phyloP scores from a whole-genome alignment of 2,113 vertebrate species.

The Cochlearius cochlearius region DNA sequence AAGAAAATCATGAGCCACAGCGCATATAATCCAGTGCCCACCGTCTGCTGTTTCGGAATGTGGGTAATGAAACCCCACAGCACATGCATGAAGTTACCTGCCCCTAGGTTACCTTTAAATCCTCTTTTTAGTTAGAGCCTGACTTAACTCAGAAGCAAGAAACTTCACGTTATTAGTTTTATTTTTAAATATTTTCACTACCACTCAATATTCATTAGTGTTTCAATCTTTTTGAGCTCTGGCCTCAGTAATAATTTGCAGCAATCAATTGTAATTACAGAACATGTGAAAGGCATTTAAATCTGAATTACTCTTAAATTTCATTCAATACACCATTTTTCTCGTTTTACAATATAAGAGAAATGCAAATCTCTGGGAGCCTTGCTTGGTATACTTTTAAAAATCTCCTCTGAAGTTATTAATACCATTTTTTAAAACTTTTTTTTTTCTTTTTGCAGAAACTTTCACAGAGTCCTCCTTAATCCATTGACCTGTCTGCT shows the following conservation, averaged over 20 bases:
- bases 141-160: not conserved
- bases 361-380: not conserved
- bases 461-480: not conserved
- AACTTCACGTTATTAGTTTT: not conserved
- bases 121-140: not conserved
- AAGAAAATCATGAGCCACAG: accelerated
- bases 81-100: not conserved
- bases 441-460: not conserved
- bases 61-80: not conserved
- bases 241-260: not conserved
- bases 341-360: not conserved
- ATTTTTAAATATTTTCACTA: not conserved
- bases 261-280: not conserved
- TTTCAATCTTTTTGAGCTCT: not conserved
- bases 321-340: not conserved
- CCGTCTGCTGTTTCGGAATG: not conserved
- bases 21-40: not conserved
- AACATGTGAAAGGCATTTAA: not conserved
- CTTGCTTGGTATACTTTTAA: not conserved
- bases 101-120: not conserved
- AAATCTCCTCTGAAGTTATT: not conserved
- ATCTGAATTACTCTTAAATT: not conserved
- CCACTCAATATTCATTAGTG: not conserved
- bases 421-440: not conserved
- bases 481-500: accelerated